phyloP scores from a whole-genome alignment of 2,113 vertebrate genomes.

The Nannobrachium achirus region DNA sequence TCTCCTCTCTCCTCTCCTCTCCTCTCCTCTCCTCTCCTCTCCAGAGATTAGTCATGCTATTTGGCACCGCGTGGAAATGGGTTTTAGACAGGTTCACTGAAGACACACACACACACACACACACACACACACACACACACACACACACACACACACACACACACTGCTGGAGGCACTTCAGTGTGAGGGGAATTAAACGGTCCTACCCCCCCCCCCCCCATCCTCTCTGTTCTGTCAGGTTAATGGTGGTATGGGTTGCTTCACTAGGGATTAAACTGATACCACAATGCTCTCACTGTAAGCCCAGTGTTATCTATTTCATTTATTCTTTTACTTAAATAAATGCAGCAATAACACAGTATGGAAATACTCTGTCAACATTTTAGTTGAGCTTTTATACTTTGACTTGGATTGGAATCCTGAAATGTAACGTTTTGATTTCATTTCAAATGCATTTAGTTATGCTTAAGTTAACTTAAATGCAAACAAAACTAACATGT shows the following conservation, averaged over 20 bases:
- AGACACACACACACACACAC: background rate
- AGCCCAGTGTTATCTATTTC: conserved; percentile 1
- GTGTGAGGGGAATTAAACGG: conserved; percentile 51
- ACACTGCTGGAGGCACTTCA: conserved; percentile 49
- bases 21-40: background rate
- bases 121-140: too few relatives aligned
- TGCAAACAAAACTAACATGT: too few relatives aligned
- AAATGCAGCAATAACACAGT: too few relatives aligned
- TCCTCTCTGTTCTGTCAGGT: conserved; percentile 46
- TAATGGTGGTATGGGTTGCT: conserved; percentile 52
- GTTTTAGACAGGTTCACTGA: conserved; percentile 40
- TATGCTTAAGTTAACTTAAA: too few relatives aligned
- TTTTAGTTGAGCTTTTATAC: too few relatives aligned
- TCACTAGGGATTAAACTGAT: conserved; percentile 48
- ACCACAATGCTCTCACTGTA: conserved; percentile 28
- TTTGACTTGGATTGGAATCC: too few relatives aligned
- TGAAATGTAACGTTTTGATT: too few relatives aligned
- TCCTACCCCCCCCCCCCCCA: conserved; percentile 20
- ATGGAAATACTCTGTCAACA: too few relatives aligned
- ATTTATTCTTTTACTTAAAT: too few relatives aligned
- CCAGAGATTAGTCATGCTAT: conserved; percentile 26
- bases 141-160: background rate
- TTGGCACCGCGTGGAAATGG: conserved; percentile 29
- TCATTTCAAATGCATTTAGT: too few relatives aligned
- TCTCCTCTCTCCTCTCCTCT: background rate